Percentiles rank a stretch among this genome's conserved stretches.
Conservation (phyloP, 2,113 vertebrate species). For the Hoplias malabaricus region DNA sequence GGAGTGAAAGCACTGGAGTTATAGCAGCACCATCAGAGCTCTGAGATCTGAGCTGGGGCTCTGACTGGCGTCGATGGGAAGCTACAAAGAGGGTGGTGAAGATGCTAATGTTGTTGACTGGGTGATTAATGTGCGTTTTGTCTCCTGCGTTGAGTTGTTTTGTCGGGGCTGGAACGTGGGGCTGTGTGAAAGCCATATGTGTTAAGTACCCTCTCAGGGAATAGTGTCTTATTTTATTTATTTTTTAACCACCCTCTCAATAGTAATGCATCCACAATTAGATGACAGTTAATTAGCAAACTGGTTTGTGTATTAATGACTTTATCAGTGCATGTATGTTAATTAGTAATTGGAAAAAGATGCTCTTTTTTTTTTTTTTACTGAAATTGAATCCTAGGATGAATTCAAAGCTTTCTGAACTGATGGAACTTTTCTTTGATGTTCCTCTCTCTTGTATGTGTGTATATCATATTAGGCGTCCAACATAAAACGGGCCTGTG, state of each 20-base stretch:
- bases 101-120: conserved; percentile 74
- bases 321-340: conserved; percentile 52
- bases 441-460: conserved; percentile 37
- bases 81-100: conserved; percentile 41
- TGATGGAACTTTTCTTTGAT: conserved; percentile 66
- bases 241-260: conserved; percentile 15
- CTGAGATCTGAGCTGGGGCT: conserved; percentile 67
- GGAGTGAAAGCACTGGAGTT: conserved; percentile 53
- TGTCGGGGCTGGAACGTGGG: conserved; percentile 21
- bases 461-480: conserved; percentile 33
- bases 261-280: conserved; percentile 57
- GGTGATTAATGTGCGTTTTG: conserved; percentile 56
- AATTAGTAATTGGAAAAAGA: conserved; percentile 62
- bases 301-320: conserved; percentile 52
- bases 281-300: conserved; percentile 60
- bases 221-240: conserved; percentile 16
- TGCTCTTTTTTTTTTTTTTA: conserved; percentile 35
- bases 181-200: conserved; percentile 38
- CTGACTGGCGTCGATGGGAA: conserved; percentile 59
- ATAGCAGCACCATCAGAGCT: conserved; percentile 66
- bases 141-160: conserved; percentile 59
- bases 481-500: conserved; percentile 54
- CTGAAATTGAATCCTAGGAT: conserved; percentile 41
- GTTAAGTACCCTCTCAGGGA: conserved; percentile 36
- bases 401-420: conserved; percentile 52